These are phyloP conservation scores for Tigriopus japonicus DNA, from an alignment of 1,140 invertebrate genomes.

Conservation along the genomic window DNA sequence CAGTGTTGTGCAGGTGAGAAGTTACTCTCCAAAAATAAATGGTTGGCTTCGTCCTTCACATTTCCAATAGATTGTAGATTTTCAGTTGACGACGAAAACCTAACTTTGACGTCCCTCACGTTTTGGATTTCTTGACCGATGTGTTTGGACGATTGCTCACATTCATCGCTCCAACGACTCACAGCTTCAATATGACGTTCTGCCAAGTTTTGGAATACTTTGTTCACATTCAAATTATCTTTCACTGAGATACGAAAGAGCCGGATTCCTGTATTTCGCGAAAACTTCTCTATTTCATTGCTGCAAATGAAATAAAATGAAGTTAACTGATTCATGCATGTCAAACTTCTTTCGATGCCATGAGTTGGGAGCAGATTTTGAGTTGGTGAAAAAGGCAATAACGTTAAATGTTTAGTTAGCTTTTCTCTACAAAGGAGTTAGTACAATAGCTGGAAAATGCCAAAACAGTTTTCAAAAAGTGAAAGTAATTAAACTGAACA, in stretches of 20 bases:
- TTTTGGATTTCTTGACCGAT: no score
- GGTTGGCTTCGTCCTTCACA: no score
- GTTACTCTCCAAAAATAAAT: no score
- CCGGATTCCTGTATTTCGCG: not conserved
- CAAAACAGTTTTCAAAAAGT: not conserved
- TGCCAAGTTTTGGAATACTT: not conserved
- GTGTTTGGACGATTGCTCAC: no score
- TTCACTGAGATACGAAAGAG: constrained; percentile 1
- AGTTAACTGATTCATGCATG: not conserved
- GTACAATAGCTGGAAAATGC: not conserved
- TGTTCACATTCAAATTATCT: not conserved
- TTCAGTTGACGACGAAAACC: no score
- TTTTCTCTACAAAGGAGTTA: not conserved
- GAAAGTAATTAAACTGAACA: not conserved
- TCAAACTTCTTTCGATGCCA: not conserved
- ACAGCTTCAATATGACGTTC: constrained; percentile 3
- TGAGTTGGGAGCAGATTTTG: not conserved
- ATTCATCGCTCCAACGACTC: constrained; percentile 5
- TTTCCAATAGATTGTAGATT: no score
- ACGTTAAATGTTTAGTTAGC: not conserved
- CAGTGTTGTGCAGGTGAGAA: no score
- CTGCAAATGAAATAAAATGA: not conserved
- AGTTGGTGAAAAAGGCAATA: not conserved
- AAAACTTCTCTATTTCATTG: not conserved
- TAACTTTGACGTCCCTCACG: no score